phyloP scores from a whole-genome alignment of 2,888 invertebrate genomes.

The Scaptomyza parva region DNA sequence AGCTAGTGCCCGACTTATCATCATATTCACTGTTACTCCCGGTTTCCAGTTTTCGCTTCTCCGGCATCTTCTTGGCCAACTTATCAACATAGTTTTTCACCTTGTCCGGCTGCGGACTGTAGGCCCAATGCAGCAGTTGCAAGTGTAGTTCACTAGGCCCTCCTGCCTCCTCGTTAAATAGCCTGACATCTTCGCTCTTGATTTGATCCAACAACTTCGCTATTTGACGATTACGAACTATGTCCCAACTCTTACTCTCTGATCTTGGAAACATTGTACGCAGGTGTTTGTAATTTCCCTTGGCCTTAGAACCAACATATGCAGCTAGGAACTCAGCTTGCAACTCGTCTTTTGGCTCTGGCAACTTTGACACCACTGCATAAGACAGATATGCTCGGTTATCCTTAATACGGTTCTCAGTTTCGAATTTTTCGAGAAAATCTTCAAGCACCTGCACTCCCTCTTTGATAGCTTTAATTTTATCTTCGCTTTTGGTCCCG shows the following conservation, averaged over 20 bases:
- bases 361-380: constrained; percentile 86
- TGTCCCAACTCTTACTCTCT: constrained; percentile 89
- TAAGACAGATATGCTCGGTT: constrained; percentile 90
- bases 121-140: constrained; percentile 90
- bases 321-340: constrained; percentile 87
- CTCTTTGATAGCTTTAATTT: constrained; percentile 90
- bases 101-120: constrained; percentile 89
- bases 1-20: constrained; percentile 34
- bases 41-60: constrained; percentile 65
- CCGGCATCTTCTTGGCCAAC: constrained; percentile 68
- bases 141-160: constrained; percentile 89
- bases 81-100: constrained; percentile 87
- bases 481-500: constrained; percentile 91
- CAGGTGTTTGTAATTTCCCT: constrained; percentile 88
- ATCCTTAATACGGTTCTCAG: constrained; percentile 88
- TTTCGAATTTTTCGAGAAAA: constrained; percentile 90
- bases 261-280: constrained; percentile 87
- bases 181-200: constrained; percentile 87
- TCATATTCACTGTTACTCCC: constrained; percentile 50
- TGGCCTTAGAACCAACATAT: constrained; percentile 88
- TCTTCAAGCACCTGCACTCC: constrained; percentile 90
- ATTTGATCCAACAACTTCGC: constrained; percentile 86
- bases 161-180: constrained; percentile 88
- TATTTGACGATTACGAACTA: constrained; percentile 88
- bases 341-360: constrained; percentile 86